phyloP scores from a whole-genome alignment of 2,888 invertebrate genomes.

The Salticus scenicus region DNA sequence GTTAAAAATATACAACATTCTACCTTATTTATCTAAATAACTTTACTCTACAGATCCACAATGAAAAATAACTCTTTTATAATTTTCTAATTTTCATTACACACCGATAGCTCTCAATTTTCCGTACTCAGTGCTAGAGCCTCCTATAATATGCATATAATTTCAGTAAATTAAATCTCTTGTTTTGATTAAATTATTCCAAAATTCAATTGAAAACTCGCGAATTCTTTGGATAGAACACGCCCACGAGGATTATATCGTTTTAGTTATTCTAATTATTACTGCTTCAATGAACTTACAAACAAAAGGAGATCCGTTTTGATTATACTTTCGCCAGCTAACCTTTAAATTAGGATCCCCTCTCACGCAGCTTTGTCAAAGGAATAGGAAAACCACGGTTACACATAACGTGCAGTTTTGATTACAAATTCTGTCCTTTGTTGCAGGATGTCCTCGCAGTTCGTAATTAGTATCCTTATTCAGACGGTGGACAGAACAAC shows the following conservation, averaged over 20 bases:
- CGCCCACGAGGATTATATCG: background rate
- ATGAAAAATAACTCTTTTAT: too few relatives aligned
- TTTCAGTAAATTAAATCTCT: background rate
- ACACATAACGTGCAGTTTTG: slow-evolving; percentile 29
- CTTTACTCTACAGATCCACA: too few relatives aligned
- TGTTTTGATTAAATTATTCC: background rate
- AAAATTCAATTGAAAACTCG: too few relatives aligned
- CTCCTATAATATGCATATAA: too few relatives aligned
- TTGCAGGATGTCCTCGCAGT: background rate
- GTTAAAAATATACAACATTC: too few relatives aligned
- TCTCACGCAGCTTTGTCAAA: background rate
- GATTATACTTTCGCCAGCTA: background rate
- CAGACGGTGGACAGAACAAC: background rate
- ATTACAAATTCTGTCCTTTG: slow-evolving; percentile 46
- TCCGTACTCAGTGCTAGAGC: too few relatives aligned
- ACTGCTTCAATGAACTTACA: background rate
- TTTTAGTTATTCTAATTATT: background rate
- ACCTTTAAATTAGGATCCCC: background rate
- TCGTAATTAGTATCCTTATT: background rate
- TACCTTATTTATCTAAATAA: too few relatives aligned
- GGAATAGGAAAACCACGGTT: background rate
- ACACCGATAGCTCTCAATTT: too few relatives aligned
- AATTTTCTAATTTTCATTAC: too few relatives aligned
- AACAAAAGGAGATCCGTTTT: background rate
- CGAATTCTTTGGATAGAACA: background rate